Evolutionary conservation across 2,797 vertebrate species (phyloP), one percentile per base, ranked within the genome.

Genomic region (Clarias laeviceps): DNA sequence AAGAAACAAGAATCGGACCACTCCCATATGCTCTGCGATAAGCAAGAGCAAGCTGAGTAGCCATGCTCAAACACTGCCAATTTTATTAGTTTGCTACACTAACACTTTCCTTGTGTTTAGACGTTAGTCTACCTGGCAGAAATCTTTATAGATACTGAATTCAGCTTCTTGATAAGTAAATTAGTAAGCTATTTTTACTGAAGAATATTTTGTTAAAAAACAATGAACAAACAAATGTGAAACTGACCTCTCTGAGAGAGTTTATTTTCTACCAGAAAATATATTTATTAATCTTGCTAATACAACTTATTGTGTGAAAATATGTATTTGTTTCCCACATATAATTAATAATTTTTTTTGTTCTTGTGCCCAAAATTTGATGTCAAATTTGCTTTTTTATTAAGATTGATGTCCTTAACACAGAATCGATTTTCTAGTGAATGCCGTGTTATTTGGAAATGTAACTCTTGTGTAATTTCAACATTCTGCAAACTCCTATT

Each of bases 1-100:
- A 87, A 89, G 94, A 94, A 92, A 92, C 85, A 92, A 93, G 90
- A 45, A 9, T 96, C 92, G 93, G 88, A 85, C 68, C 85, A 84
- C 86, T 86, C 86, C 77, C 86, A 86, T 90, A 88, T 85, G 85
- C 85, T 86, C 70, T 45, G 78, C 64, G 79, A 90, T 88, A 70
- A 87, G 82, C 64, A 80, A 40, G n/a, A 85, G 65, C 79, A 84
- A 80, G 40, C 64, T 69, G 81, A 22, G n/a, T 68, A 77, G 73
- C 86, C 78, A 50, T 84, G 66, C 74, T 65, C 73, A 82, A 82
- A 72, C 69, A 64, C 76, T 77, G 80, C 74, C 29, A 54, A 20
- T 83, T 79, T 87, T 82, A 37, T 78, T 74, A 82, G 83, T 34
- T 69, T 62, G n/a, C 40, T 80, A 50, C 45, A 61, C 18, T 50